These are phyloP conservation scores for Salvelinus sp. DNA, from an alignment of 2,113 vertebrate genomes.

Conservation along the genomic window DNA sequence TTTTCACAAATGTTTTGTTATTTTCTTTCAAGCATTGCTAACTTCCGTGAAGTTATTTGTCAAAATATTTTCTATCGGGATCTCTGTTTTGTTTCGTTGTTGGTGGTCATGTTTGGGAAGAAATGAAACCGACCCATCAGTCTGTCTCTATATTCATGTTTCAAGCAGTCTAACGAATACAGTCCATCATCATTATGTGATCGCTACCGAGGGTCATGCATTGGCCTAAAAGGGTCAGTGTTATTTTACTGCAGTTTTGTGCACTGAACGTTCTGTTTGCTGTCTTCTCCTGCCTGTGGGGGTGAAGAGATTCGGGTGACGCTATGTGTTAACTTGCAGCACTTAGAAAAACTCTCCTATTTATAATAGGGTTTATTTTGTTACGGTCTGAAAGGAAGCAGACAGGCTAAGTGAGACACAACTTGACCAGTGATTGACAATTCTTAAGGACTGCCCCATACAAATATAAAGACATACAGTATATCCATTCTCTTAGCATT, in stretches of 20 bases:
- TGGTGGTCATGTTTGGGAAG: constrained; percentile 32
- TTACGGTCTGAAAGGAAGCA: constrained; percentile 11
- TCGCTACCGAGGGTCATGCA: constrained; percentile 76
- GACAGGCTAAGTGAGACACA: constrained; percentile 14
- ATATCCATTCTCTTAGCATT: not conserved
- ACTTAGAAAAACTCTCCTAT: constrained; percentile 37
- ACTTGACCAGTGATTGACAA: constrained; percentile 25
- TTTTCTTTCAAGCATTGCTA: constrained; percentile 80
- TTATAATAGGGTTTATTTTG: constrained; percentile 46
- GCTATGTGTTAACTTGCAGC: constrained; percentile 22
- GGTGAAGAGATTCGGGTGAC: constrained; percentile 9
- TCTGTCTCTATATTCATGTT: constrained; percentile 67
- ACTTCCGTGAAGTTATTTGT: constrained; percentile 99
- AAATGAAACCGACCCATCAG: constrained; percentile 72
- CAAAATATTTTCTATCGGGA: constrained; percentile 85
- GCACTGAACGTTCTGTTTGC: constrained; percentile 74
- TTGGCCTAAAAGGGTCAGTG: constrained; percentile 76
- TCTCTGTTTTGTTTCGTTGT: constrained; percentile 45
- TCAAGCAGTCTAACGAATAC: constrained; percentile 57
- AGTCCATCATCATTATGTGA: constrained; percentile 70
- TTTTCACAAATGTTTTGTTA: constrained; percentile 70
- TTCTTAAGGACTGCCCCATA: not conserved
- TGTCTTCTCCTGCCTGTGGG: constrained; percentile 74
- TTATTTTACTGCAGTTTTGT: constrained; percentile 77
- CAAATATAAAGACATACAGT: not conserved